These are phyloP conservation scores for Erebia aethiops DNA, from an alignment of 2,888 invertebrate species.

Conservation along the genomic window DNA sequence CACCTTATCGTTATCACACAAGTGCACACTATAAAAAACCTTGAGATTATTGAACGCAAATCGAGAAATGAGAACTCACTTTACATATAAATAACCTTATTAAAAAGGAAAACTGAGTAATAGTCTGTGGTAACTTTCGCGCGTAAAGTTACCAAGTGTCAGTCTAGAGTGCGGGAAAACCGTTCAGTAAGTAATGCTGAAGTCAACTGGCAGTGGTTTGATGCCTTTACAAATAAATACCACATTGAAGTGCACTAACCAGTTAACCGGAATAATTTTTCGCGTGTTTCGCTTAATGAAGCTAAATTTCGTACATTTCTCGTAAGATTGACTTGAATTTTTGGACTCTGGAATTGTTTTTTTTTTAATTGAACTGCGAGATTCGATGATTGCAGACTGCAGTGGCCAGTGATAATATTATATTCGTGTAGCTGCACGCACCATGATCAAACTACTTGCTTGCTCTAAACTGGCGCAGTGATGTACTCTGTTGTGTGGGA, in stretches of 20 bases:
- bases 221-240: constrained; percentile 59
- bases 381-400: too few relatives aligned
- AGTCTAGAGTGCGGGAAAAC: constrained; percentile 55
- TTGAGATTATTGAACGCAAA: constrained; percentile 40
- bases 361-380: neutral
- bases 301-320: constrained; percentile 6
- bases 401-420: too few relatives aligned
- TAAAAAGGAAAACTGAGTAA: constrained; percentile 20
- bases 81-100: neutral
- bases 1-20: constrained; percentile 45
- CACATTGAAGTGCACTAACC: constrained; percentile 43
- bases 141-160: constrained; percentile 49
- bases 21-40: constrained; percentile 36
- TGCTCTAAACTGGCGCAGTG: too few relatives aligned
- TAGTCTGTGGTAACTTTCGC: constrained; percentile 48
- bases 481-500: too few relatives aligned
- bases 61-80: constrained; percentile 2
- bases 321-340: neutral
- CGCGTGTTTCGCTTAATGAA: constrained; percentile 32
- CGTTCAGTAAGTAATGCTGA: constrained; percentile 51
- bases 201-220: constrained; percentile 53
- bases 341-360: constrained; percentile 3
- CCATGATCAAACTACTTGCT: too few relatives aligned
- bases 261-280: constrained; percentile 48
- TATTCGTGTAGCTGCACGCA: too few relatives aligned